Evolutionary conservation across 2,113 vertebrate species (phyloP), one percentile per base, ranked within the genome.

Genomic region (Microcebus griseorufus): DNA sequence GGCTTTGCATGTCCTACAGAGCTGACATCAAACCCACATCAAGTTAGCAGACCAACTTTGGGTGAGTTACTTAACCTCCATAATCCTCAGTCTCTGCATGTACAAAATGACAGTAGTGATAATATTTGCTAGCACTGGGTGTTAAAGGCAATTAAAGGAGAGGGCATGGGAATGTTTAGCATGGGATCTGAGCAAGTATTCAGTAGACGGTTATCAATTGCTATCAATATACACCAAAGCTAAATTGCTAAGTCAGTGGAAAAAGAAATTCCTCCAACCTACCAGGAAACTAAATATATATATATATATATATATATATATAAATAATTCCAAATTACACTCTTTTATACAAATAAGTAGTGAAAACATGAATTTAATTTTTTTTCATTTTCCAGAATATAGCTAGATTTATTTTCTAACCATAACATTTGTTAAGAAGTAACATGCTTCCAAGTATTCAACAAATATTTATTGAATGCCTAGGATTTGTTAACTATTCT

Each of bases 331-430:
- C 14, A 65, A 69, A 25, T 76, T 64, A 60, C 14, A 14, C 5
- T 85, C 34, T 32, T 9, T 75, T 20, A 79, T 55, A 90, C 27
- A 94, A 82, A 48, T 20, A 82, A 82, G 10, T 89, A 7, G 0
- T 67, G 14, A 86, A 96, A 79, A 55, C 27, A 82, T 85, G 27
- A 92, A 79, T 92, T 79, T 53, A 16, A 29, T 83, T 83, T 12
- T n/a, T 64, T 83, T 10, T 4, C 79, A 58, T 53, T 80, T 92
- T 1, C 23, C 18, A 93, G 17, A 93, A 55, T 29, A 69, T 39
- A 79, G 5, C 4, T 80, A 67, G 20, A 4, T 86, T 90, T 96
- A 67, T 88, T 94, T 88, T 94, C 67, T 82, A 90, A 82, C 34
- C 29, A 29, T 39, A 78, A 27, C n/a, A 82, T 79, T 48, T 91